phyloP scores from a whole-genome alignment of 2,797 vertebrate species.

The Gallinago stenura region DNA sequence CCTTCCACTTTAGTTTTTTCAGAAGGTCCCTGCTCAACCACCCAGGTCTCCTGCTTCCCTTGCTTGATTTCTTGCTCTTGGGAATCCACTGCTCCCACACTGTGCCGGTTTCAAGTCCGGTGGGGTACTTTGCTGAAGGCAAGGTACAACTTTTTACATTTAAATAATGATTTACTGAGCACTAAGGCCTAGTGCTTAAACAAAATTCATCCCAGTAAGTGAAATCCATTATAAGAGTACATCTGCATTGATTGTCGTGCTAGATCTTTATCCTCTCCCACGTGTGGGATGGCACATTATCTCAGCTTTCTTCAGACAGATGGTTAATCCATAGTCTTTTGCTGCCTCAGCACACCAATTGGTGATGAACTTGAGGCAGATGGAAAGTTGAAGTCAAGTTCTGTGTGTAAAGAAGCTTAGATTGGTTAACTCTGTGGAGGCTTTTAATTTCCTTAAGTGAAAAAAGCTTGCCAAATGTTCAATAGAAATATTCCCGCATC shows the following conservation, averaged over 20 bases:
- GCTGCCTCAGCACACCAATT: conserved; percentile 50
- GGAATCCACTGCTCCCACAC: neutral
- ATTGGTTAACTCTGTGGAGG: conserved; percentile 6
- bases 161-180: conserved; percentile 53
- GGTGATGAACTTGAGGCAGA: conserved; percentile 59
- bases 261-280: conserved; percentile 59
- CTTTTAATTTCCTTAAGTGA: conserved; percentile 36
- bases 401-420: neutral
- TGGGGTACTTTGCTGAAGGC: neutral
- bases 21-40: no score
- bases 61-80: no score
- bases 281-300: conserved; percentile 55
- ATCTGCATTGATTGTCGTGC: conserved; percentile 64
- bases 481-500: neutral
- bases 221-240: conserved; percentile 70
- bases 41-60: no score
- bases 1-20: no score
- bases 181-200: conserved; percentile 45
- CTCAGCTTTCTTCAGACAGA: conserved; percentile 44
- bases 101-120: neutral
- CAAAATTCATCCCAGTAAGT: conserved; percentile 65
- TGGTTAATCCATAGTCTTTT: conserved; percentile 72
- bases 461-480: neutral
- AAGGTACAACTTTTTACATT: conserved; percentile 42
- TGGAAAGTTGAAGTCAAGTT: conserved; percentile 51